Evolutionary conservation across 2,113 vertebrate genomes (phyloP).

Genomic region (Istiophorus platypterus): DNA sequence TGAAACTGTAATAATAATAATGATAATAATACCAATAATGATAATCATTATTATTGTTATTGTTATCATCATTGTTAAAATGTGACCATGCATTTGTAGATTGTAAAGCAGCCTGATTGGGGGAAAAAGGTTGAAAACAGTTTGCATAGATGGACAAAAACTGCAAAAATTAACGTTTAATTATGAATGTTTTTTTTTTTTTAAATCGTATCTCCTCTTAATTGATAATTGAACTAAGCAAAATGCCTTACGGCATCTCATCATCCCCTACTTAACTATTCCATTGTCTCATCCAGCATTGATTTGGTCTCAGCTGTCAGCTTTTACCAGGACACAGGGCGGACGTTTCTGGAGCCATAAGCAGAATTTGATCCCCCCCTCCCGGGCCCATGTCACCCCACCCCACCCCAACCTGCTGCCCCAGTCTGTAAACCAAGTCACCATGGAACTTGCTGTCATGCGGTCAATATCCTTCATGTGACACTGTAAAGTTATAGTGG

Average conservation of each 20-base stretch:
- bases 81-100: not conserved
- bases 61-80: too few relatives aligned
- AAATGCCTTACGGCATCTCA: conserved; percentile 1
- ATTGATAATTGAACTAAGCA: not conserved
- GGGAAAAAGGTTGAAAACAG: not conserved
- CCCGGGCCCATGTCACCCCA: too few relatives aligned
- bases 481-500: not conserved
- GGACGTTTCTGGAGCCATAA: conserved; percentile 56
- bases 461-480: not conserved
- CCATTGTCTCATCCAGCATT: conserved; percentile 51
- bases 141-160: not conserved
- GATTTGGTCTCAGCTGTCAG: conserved; percentile 72
- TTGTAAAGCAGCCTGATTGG: not conserved
- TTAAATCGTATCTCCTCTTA: not conserved
- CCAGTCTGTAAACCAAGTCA: conserved; percentile 33
- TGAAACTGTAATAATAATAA: not conserved
- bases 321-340: conserved; percentile 36
- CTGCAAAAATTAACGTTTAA: not conserved
- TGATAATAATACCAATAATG: not conserved
- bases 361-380: conserved; percentile 68
- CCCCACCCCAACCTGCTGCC: conserved; percentile 9
- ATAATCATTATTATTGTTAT: too few relatives aligned
- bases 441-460: not conserved
- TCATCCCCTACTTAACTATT: not conserved
- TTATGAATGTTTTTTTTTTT: conserved; percentile 12